These are phyloP conservation scores for Rhombomys opimus DNA, from an alignment of 2,113 vertebrate species.

Conservation along the genomic window DNA sequence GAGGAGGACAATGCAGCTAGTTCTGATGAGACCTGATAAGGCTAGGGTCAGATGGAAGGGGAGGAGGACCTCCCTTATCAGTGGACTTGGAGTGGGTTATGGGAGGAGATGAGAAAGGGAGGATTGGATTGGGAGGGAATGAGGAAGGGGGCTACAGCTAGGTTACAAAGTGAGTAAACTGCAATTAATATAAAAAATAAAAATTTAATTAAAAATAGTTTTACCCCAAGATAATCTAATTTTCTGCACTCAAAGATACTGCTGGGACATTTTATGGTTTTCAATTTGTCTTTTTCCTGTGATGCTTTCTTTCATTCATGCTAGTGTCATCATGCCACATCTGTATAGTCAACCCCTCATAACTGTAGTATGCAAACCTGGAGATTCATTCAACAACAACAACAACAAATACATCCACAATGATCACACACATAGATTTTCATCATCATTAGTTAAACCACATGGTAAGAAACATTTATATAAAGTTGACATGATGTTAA, in stretches of 20 bases:
- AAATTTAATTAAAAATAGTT: background rate
- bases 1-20: no score
- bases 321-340: background rate
- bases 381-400: no score
- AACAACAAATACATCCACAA: background rate
- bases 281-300: background rate
- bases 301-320: background rate
- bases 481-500: background rate
- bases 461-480: background rate
- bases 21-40: no score
- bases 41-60: no score
- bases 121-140: no score
- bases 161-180: no score
- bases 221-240: background rate
- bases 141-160: no score
- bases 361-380: background rate
- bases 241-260: background rate
- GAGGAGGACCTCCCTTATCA: no score
- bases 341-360: background rate
- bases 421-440: background rate
- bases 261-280: background rate
- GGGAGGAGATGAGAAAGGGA: no score
- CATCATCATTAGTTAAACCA: background rate
- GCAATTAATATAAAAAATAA: no score
- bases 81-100: no score